phyloP scores from a whole-genome alignment of 2,888 invertebrate species.

The Tortrix viridana region DNA sequence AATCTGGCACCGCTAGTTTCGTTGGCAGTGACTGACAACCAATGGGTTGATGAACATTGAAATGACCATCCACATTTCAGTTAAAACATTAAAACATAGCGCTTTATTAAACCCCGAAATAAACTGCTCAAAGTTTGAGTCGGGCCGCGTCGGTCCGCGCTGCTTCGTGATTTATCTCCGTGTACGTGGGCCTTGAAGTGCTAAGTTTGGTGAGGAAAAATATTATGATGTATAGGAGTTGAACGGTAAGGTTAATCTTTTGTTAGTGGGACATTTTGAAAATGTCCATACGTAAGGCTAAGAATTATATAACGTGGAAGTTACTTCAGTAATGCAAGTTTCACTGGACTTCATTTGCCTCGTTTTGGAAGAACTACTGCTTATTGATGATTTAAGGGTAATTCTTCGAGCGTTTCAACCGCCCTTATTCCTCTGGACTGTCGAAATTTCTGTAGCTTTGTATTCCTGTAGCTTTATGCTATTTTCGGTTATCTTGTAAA shows the following conservation, averaged over 20 bases:
- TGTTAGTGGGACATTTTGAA: background rate
- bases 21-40: too few species aligned
- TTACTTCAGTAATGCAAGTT: background rate
- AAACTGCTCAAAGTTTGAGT: conserved; percentile 24
- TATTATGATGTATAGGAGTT: conserved; percentile 24
- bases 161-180: conserved; percentile 52
- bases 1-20: too few species aligned
- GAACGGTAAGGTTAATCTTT: background rate
- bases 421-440: too few species aligned
- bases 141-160: conserved; percentile 44
- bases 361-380: too few species aligned
- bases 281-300: background rate
- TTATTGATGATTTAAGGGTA: too few species aligned
- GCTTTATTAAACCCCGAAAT: conserved; percentile 18
- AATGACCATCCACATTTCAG: too few species aligned
- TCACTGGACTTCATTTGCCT: background rate
- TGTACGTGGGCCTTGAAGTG: conserved; percentile 27
- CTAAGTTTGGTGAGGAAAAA: conserved; percentile 32
- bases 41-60: too few species aligned
- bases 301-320: background rate
- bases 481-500: too few species aligned
- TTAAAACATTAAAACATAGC: background rate
- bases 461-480: too few species aligned
- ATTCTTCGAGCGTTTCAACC: too few species aligned
- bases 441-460: too few species aligned